These are phyloP conservation scores for Triplophysa siluroides DNA, from an alignment of 2,113 vertebrate genomes.

Conservation along the genomic window DNA sequence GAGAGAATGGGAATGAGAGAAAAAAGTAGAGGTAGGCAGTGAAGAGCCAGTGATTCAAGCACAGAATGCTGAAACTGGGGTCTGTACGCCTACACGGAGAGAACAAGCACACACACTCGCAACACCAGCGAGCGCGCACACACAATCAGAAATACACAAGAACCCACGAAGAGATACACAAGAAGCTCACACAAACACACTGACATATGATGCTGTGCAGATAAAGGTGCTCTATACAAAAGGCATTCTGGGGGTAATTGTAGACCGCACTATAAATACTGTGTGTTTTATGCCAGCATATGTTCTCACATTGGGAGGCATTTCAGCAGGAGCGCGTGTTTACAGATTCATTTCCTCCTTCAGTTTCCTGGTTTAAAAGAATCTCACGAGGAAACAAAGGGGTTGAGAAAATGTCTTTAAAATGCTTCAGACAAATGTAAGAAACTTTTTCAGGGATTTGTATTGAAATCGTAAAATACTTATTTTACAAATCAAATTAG, in stretches of 20 bases:
- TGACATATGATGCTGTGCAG: not conserved
- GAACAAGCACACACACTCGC: not conserved
- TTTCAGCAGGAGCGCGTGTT: conserved; percentile 33
- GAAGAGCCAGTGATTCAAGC: conserved; percentile 47
- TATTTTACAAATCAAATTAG: no score
- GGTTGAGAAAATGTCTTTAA: no score
- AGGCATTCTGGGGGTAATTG: conserved; percentile 41
- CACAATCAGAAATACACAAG: not conserved
- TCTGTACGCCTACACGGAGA: conserved; percentile 28
- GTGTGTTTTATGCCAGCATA: conserved; percentile 50
- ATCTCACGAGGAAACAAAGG: no score
- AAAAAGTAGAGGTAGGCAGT: conserved; percentile 14
- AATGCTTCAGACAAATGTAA: not conserved
- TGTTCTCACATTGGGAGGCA: conserved; percentile 43
- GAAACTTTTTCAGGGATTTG: no score
- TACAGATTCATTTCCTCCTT: conserved; percentile 28
- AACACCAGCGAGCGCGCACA: conserved; percentile 18
- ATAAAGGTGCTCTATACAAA: conserved; percentile 36
- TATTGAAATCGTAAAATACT: no score
- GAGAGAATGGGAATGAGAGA: conserved; percentile 7
- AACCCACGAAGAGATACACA: conserved; percentile 3
- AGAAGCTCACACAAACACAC: not conserved
- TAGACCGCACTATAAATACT: conserved; percentile 48
- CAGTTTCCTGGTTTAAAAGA: conserved; percentile 5
- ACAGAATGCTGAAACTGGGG: conserved; percentile 28